Evolutionary conservation across 2,113 vertebrate species (phyloP).

Genomic region (Arenaria interpres): DNA sequence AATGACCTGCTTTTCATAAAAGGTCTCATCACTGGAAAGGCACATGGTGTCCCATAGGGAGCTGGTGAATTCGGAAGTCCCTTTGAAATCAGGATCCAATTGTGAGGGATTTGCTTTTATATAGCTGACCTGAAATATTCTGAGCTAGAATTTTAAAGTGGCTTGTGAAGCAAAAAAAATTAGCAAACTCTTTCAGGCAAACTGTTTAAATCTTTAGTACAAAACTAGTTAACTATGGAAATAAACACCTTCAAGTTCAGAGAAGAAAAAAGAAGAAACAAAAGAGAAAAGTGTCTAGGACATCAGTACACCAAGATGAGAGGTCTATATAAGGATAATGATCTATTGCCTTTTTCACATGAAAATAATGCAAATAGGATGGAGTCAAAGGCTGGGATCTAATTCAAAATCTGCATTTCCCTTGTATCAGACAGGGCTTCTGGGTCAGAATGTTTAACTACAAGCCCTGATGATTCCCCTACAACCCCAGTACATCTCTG

Average conservation of each 20-base stretch:
- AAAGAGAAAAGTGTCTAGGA: background rate
- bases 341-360: background rate
- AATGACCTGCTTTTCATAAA: slow-evolving; percentile 30
- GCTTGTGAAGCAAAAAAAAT: background rate
- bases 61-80: background rate
- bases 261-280: background rate
- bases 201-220: background rate
- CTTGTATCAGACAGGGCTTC: background rate
- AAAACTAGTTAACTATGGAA: background rate
- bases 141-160: background rate
- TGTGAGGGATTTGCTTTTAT: background rate
- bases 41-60: background rate
- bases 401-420: background rate
- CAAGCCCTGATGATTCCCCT: background rate
- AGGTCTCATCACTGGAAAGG: background rate
- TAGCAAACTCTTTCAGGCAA: background rate
- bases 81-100: slow-evolving; percentile 7
- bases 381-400: background rate
- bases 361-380: background rate
- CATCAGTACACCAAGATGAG: background rate
- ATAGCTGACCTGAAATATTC: background rate
- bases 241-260: background rate
- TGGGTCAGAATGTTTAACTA: background rate
- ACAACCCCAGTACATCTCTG: background rate
- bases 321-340: background rate